Evolutionary conservation across 2,888 invertebrate genomes (phyloP).

Genomic region (Brachyopa scutellaris): DNA sequence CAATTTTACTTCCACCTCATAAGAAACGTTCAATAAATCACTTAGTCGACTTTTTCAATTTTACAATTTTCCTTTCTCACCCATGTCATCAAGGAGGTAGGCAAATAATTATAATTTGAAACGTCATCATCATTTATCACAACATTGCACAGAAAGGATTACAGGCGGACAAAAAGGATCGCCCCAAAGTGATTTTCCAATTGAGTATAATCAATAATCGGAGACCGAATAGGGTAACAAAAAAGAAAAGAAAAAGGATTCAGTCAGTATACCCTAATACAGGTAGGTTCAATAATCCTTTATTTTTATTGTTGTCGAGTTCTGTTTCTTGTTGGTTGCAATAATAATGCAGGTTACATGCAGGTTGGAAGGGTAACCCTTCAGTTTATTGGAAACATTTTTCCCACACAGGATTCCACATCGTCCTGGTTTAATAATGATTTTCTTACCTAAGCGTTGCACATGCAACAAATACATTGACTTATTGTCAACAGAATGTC

Average conservation of each 20-base stretch:
- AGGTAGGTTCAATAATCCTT: slow-evolving; percentile 20
- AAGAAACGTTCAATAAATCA: slow-evolving; percentile 9
- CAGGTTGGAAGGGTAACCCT: slow-evolving; percentile 39
- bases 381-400: neutral
- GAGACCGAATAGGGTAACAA: neutral
- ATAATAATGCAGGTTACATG: slow-evolving; percentile 6
- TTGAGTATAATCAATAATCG: slow-evolving; percentile 5
- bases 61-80: slow-evolving; percentile 24
- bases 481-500: slow-evolving; percentile 41
- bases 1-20: too few species aligned
- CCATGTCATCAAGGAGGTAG: slow-evolving; percentile 8
- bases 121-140: slow-evolving; percentile 58
- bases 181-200: slow-evolving; percentile 37
- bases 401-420: slow-evolving; percentile 25
- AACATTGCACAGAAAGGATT: slow-evolving; percentile 47
- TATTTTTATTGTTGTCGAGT: neutral
- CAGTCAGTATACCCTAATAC: slow-evolving; percentile 11
- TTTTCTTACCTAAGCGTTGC: neutral
- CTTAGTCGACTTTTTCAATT: slow-evolving; percentile 11
- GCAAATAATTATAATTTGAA: slow-evolving; percentile 36
- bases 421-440: slow-evolving; percentile 3
- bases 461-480: slow-evolving; percentile 31
- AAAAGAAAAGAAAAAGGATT: slow-evolving; percentile 9
- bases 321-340: neutral
- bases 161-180: slow-evolving; percentile 18